A percentile compares a stretch with the other conserved stretches of the same genome.
These are phyloP conservation scores for Oikopleura vanhoeffeni DNA, from an alignment of 23 tunicate genomes.

Conservation along the genomic window DNA sequence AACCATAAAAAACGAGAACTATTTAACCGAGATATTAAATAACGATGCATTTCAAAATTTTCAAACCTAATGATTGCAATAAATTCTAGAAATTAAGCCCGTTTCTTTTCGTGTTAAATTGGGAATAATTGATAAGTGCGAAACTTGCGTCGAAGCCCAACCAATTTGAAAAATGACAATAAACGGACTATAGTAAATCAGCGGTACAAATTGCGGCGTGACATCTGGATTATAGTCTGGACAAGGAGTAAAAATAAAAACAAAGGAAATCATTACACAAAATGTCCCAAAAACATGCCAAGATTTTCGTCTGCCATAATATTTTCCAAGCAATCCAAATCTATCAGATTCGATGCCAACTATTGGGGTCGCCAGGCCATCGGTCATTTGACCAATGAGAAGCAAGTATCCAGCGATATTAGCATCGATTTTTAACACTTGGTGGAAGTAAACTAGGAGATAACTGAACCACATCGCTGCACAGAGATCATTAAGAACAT, in stretches of 20 bases:
- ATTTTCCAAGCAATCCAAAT: conserved; percentile 24
- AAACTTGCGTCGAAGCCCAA: conserved; percentile 92
- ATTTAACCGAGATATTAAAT: neutral
- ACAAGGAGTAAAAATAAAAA: conserved; percentile 34
- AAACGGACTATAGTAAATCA: conserved; percentile 69
- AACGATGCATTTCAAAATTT: neutral
- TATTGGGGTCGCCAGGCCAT: conserved; percentile 80
- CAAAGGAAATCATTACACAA: conserved; percentile 48
- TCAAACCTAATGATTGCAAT: conserved; percentile 43
- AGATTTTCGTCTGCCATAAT: conserved; percentile 62
- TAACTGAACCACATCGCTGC: conserved; percentile 99
- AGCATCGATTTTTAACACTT: conserved; percentile 58
- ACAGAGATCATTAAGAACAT: conserved; percentile 90
- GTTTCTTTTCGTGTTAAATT: conserved; percentile 38
- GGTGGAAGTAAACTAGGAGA: conserved; percentile 50
- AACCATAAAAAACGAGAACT: neutral
- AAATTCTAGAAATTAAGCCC: conserved; percentile 52
- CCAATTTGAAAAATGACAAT: conserved; percentile 90
- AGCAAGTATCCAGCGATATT: conserved; percentile 69
- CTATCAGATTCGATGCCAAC: conserved; percentile 86
- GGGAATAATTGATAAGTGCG: conserved; percentile 67
- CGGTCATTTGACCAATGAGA: conserved; percentile 76
- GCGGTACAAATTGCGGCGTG: conserved; percentile 50
- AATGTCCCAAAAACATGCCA: conserved; percentile 95
- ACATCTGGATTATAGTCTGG: neutral